Conservation (phyloP, 2,113 vertebrate genomes). For the Lota lota region DNA sequence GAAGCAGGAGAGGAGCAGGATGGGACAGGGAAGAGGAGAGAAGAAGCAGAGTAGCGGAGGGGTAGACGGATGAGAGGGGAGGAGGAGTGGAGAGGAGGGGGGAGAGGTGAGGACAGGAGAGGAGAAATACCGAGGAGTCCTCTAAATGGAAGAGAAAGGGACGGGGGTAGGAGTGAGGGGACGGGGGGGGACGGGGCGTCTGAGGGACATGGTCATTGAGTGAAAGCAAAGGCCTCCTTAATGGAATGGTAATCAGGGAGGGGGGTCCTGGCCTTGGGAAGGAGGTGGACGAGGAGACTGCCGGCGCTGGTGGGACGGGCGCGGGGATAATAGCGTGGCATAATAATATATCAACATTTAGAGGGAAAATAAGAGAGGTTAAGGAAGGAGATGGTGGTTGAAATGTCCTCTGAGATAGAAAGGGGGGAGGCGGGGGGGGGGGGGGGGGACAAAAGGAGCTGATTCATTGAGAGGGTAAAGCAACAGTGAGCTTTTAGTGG, state of each 20-base stretch:
- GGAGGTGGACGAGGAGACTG: constrained; percentile 67
- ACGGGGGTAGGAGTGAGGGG: constrained; percentile 39
- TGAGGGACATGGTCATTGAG: constrained; percentile 51
- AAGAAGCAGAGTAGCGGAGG: too few species aligned
- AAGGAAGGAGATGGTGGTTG: constrained; percentile 67
- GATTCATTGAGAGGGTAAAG: constrained; percentile 66
- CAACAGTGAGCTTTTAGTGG: constrained; percentile 60
- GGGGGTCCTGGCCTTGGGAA: constrained; percentile 65
- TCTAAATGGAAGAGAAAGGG: constrained; percentile 64
- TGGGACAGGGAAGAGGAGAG: too few species aligned
- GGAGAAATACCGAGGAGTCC: constrained; percentile 48
- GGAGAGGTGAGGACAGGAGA: constrained; percentile 12
- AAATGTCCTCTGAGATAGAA: constrained; percentile 67
- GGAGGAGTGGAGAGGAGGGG: neutral
- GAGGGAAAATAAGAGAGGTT: constrained; percentile 73
- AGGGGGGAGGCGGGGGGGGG: constrained; percentile 26
- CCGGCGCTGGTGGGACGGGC: constrained; percentile 33
- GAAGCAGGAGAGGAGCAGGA: too few species aligned
- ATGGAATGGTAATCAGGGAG: constrained; percentile 76
- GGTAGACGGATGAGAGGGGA: too few species aligned
- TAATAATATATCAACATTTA: constrained; percentile 74
- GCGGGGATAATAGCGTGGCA: constrained; percentile 69
- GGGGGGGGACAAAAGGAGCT: constrained; percentile 36
- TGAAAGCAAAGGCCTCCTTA: constrained; percentile 66
- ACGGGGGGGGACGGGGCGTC: neutral